A percentile compares a stretch with the other conserved stretches of the same genome.
Evolutionary conservation across 2,888 invertebrate genomes (phyloP).

Genomic region (Amphipyra berbera): DNA sequence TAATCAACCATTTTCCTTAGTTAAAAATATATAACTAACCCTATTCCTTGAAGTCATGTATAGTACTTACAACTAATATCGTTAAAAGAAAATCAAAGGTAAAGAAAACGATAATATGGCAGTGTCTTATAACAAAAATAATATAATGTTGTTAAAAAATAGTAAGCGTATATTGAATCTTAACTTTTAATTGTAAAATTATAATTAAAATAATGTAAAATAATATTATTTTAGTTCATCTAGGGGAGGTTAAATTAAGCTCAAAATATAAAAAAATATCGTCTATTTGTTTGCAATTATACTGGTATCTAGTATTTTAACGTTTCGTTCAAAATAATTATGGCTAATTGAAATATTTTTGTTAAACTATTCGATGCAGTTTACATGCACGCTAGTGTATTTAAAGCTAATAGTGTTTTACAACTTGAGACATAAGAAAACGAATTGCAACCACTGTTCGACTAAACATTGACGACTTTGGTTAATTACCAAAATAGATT

Average conservation of each 20-base stretch:
- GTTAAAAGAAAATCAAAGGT: constrained; percentile 51
- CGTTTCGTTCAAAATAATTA: constrained; percentile 33
- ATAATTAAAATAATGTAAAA: constrained; percentile 62
- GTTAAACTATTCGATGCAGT: constrained; percentile 43
- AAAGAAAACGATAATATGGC: constrained; percentile 76
- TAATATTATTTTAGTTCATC: constrained; percentile 40
- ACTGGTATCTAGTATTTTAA: constrained; percentile 30
- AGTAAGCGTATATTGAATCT: constrained; percentile 83
- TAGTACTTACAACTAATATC: constrained; percentile 48
- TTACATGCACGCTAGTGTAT: constrained; percentile 45
- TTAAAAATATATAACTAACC: constrained; percentile 57
- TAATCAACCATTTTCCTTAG: constrained; percentile 57
- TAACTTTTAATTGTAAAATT: constrained; percentile 58
- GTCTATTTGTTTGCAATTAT: constrained; percentile 37
- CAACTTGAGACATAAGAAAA: constrained; percentile 49
- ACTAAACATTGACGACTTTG: background rate
- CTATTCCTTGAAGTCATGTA: constrained; percentile 58
- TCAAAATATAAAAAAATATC: constrained; percentile 38
- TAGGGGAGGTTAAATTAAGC: constrained; percentile 23
- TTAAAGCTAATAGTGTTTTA: constrained; percentile 42
- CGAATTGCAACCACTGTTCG: background rate
- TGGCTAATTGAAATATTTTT: constrained; percentile 45
- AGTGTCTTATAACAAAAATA: constrained; percentile 74
- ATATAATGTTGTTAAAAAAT: constrained; percentile 72
- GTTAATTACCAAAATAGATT: too few species aligned